Conservation (phyloP, 2,797 vertebrate genomes). For the Eulemur mongoz region DNA sequence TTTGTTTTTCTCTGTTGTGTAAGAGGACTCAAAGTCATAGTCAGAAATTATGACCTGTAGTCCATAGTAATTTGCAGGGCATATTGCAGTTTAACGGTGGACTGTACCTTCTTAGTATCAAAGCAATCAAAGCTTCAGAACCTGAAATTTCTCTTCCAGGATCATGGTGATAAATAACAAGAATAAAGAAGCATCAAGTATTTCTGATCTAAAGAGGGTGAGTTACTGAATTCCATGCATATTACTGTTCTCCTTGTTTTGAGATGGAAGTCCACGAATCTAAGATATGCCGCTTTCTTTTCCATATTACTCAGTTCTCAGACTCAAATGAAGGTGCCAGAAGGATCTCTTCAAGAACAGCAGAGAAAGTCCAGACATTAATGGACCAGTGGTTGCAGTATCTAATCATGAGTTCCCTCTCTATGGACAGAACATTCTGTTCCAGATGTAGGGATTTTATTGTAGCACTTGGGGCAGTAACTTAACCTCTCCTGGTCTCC, state of each 20-base stretch:
- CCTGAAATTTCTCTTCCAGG: neutral
- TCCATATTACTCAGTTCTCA: neutral
- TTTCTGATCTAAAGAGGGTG: neutral
- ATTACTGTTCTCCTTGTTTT: neutral
- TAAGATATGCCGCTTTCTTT: too few species aligned
- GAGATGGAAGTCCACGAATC: neutral
- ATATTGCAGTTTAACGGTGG: neutral
- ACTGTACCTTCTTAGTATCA: neutral
- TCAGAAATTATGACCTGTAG: neutral
- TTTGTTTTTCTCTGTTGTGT: neutral
- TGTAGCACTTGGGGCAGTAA: too few species aligned
- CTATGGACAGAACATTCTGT: too few species aligned
- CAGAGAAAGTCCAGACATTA: neutral
- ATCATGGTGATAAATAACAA: neutral
- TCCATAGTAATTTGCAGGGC: neutral
- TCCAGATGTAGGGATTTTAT: too few species aligned
- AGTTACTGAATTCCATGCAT: neutral
- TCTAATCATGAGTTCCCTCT: too few species aligned
- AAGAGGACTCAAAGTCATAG: neutral
- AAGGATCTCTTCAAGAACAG: neutral
- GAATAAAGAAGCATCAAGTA: neutral
- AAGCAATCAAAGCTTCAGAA: fast-evolving
- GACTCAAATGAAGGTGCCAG: neutral
- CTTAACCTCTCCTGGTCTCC: too few species aligned
- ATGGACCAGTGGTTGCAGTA: too few species aligned